Percentiles rank a stretch among this genome's conserved stretches.
phyloP scores from a whole-genome alignment of 2,113 vertebrate genomes.

The Protobothrops mucrosquamatus region DNA sequence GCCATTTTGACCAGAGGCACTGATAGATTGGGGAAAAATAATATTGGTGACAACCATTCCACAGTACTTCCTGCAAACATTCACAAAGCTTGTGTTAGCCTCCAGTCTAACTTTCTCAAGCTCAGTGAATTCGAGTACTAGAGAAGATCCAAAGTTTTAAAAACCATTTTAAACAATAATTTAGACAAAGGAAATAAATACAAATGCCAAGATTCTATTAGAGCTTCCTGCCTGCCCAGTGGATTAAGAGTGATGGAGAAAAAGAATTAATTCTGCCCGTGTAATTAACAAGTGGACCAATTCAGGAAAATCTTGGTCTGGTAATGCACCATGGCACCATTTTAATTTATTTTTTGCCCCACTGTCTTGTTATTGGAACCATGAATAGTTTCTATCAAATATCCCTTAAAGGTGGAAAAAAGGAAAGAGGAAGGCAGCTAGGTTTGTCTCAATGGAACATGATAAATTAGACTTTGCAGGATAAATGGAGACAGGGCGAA shows the following conservation, averaged over 20 bases:
- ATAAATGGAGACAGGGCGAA: slow-evolving; percentile 67
- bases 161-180: slow-evolving; percentile 7
- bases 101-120: not conserved
- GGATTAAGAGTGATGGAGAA: slow-evolving; percentile 58
- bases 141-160: slow-evolving; percentile 1
- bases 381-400: slow-evolving; percentile 71
- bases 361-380: slow-evolving; percentile 77
- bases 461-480: slow-evolving; percentile 76
- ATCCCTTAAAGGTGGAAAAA: slow-evolving; percentile 73
- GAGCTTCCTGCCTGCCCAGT: not conserved
- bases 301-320: slow-evolving; percentile 69
- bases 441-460: slow-evolving; percentile 80
- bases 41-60: not conserved
- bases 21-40: not conserved
- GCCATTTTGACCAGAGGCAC: not conserved
- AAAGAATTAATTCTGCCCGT: slow-evolving; percentile 81
- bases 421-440: slow-evolving; percentile 64
- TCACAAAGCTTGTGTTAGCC: not conserved
- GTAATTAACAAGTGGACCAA: slow-evolving; percentile 86
- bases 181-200: slow-evolving; percentile 19
- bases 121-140: not conserved
- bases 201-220: not conserved
- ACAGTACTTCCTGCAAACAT: not conserved
- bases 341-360: slow-evolving; percentile 73
- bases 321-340: slow-evolving; percentile 85